Evolutionary conservation across 2,113 vertebrate species (phyloP), one percentile per base, ranked within the genome.

Genomic region (Forbesichthys agassizii): DNA sequence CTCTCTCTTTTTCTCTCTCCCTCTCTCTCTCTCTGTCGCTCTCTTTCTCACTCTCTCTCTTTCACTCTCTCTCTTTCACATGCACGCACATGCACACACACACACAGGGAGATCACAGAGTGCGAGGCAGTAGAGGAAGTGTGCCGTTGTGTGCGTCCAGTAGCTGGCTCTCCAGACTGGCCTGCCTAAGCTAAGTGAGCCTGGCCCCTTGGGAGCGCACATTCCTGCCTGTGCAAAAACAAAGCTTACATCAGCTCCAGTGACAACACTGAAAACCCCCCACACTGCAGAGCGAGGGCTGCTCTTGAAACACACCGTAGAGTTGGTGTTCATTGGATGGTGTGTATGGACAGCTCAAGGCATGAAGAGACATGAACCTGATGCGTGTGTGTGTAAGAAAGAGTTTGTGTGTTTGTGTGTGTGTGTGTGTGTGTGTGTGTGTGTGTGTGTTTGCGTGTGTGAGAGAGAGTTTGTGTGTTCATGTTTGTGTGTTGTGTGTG

Each of bases 21-120:
- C n/a, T n/a, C n/a, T n/a, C n/a, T n/a, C n/a, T n/a, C n/a, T n/a
- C n/a, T n/a, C n/a, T n/a, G n/a, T n/a, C n/a, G n/a, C n/a, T n/a
- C n/a, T n/a, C n/a, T n/a, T n/a, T n/a, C n/a, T n/a, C n/a, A n/a
- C n/a, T n/a, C n/a, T n/a, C n/a, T n/a, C n/a, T n/a, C n/a, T n/a
- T n/a, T n/a, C n/a, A n/a, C n/a, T n/a, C n/a, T n/a, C n/a, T n/a
- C n/a, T n/a, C n/a, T n/a, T n/a, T n/a, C n/a, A n/a, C n/a, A n/a
- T n/a, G 16, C 18, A 58, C 20, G 12, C 56, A 58, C 57, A 59
- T 33, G 33, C 56, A 33, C 56, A 7, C 56, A 36, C 49, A 67
- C 82, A 86, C 80, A 76, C 65, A 86, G 79, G 81, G 84, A 88
- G 74, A 89, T 27, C 27, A 27, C 88, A 88, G 89, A 89, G 89